phyloP scores from a whole-genome alignment of 2,797 vertebrate genomes.

The Choloepus didactylus region DNA sequence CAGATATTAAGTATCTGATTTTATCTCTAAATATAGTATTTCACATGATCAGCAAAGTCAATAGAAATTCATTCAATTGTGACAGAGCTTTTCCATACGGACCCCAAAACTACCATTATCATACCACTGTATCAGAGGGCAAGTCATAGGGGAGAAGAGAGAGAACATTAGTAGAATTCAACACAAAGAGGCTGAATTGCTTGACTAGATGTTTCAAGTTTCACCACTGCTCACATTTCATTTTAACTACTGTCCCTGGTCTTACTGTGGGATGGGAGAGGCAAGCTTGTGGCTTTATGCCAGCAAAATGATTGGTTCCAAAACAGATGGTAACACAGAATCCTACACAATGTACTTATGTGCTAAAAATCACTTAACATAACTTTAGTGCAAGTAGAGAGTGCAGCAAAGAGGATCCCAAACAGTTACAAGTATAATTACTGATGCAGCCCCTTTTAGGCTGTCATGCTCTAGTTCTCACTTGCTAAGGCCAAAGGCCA shows the following conservation, averaged over 20 bases:
- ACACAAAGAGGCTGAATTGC: conserved; percentile 76
- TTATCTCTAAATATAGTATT: conserved; percentile 93
- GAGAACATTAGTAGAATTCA: conserved; percentile 81
- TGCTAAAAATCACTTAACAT: conserved; percentile 75
- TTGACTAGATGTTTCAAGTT: conserved; percentile 76
- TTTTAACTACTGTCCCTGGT: conserved; percentile 63
- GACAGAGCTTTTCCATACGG: conserved; percentile 86
- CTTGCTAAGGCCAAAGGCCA: conserved; percentile 52
- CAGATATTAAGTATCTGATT: conserved; percentile 86
- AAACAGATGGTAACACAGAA: conserved; percentile 81
- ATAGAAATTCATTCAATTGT: conserved; percentile 92
- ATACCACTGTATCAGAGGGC: conserved; percentile 78
- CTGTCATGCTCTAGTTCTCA: conserved; percentile 7
- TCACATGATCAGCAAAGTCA: conserved; percentile 94
- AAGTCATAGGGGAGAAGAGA: conserved; percentile 80
- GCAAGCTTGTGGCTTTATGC: conserved; percentile 40
- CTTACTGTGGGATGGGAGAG: conserved; percentile 16
- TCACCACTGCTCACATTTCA: conserved; percentile 59
- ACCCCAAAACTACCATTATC: conserved; percentile 81
- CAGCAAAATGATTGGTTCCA: conserved; percentile 64
- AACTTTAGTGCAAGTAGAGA: conserved; percentile 33
- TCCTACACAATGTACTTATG: conserved; percentile 60
- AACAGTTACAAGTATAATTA: conserved; percentile 61
- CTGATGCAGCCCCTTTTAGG: conserved; percentile 38
- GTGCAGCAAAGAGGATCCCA: conserved; percentile 46